Conservation (phyloP, 2,113 vertebrate genomes). For the Gavia stellata region DNA sequence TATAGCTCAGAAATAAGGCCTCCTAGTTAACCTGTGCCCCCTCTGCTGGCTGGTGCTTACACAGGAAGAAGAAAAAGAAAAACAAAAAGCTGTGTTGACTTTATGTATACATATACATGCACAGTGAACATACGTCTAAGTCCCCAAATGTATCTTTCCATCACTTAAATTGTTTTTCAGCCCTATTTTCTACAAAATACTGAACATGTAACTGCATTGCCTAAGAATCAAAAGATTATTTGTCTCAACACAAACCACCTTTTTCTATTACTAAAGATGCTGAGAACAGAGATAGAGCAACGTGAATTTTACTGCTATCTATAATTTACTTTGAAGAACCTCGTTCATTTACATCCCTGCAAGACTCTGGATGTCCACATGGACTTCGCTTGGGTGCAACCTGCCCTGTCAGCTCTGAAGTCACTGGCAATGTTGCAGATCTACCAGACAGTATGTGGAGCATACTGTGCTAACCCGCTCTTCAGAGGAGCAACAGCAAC, state of each 20-base stretch:
- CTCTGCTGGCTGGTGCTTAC: slow-evolving; percentile 7
- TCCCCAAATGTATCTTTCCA: background rate
- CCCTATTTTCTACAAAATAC: background rate
- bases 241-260: background rate
- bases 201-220: background rate
- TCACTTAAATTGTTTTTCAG: background rate
- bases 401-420: background rate
- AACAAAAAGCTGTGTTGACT: background rate
- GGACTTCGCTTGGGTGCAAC: background rate
- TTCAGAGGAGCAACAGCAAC: background rate
- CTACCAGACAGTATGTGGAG: no score
- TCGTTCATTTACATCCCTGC: background rate
- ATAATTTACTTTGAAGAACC: background rate
- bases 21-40: background rate
- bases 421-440: background rate
- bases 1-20: background rate
- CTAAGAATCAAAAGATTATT: background rate
- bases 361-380: background rate
- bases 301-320: background rate
- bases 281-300: background rate
- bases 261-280: background rate
- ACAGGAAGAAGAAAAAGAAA: background rate
- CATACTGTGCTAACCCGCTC: background rate
- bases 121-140: background rate
- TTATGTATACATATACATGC: background rate